These are phyloP conservation scores for Sphaerolaimus hirsutus DNA, from an alignment of 2,888 invertebrate species.

Conservation along the genomic window DNA sequence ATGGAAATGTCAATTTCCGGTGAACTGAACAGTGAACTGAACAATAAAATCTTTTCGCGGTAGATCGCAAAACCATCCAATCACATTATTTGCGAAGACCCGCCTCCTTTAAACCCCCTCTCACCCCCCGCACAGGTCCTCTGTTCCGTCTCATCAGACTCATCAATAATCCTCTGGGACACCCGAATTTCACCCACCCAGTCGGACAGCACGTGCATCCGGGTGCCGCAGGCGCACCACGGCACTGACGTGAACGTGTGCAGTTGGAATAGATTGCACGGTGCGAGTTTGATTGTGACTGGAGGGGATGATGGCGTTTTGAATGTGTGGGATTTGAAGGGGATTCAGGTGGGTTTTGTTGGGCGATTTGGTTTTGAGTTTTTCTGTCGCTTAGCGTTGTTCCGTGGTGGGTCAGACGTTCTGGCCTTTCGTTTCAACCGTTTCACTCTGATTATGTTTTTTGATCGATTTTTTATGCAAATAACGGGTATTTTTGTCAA, in stretches of 20 bases:
- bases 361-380: too few species aligned
- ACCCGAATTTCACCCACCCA: slow-evolving; percentile 56
- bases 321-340: slow-evolving; percentile 80
- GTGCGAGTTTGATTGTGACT: slow-evolving; percentile 58
- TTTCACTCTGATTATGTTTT: too few species aligned
- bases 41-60: too few species aligned
- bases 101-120: neutral
- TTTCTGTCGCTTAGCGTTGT: too few species aligned
- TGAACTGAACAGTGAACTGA: too few species aligned
- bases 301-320: slow-evolving; percentile 87
- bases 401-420: too few species aligned
- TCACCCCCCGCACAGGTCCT: slow-evolving; percentile 26
- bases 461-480: too few species aligned
- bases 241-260: slow-evolving; percentile 76
- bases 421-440: too few species aligned
- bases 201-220: slow-evolving; percentile 79
- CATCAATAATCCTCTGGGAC: slow-evolving; percentile 72
- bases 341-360: slow-evolving; percentile 44
- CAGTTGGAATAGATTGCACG: slow-evolving; percentile 55
- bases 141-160: slow-evolving; percentile 34
- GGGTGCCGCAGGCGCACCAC: slow-evolving; percentile 61
- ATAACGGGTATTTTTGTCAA: too few species aligned
- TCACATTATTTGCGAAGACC: neutral
- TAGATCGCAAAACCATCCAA: too few species aligned
- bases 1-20: too few species aligned